Evolutionary conservation across 37 sponge, comb jelly and placozoan genomes (phyloP), one percentile per base, ranked within the genome.

Genomic region (Tethya wilhelma): DNA sequence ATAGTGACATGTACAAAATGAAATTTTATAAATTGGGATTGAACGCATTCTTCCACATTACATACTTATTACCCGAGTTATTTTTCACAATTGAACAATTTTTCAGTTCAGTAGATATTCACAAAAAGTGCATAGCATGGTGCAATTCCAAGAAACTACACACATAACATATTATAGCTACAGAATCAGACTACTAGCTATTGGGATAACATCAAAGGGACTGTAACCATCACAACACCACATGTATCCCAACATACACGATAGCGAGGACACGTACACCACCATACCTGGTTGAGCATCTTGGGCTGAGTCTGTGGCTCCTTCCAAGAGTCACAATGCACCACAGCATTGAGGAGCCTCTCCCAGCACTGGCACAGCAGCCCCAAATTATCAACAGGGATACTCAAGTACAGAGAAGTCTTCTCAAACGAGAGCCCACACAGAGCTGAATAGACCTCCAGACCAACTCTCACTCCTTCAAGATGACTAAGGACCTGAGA

Each of bases 311-410:
- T 49, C 49, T 23, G 25, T 36, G 32, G 23, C 55, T 2, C 55
- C 34, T 49, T 9, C 9, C 14, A 49, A 32, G 49, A 72, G 33
- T 29, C 49, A 4, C 32, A 72, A 29, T 49, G 55, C 45, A 55
- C 29, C 25, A 40, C 23, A 40, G 12, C 69, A 40, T 72, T 40
- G 29, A 72, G 63, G n/a, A 40, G 28, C 26, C 9, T 28, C 44
- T 76, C 77, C 77, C 77, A 76, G 64, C 63, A 33, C 38, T 42
- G 34, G 42, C 77, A 76, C 29, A 76, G 63, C 12, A 31, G 41
- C n/a, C 42, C 42, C 43, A 76, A 31, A 9, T 76, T 62, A 19
- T 76, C 77, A 28, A 30, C 26, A 25, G 26, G 26, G 33, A 5
- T 32, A 56, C 74, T 57, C 57, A 38, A 56, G 22, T n/a, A 46